Evolutionary conservation across 2,797 vertebrate genomes (phyloP), one percentile per base, ranked within the genome.

Genomic region (Poeciliopsis infans): DNA sequence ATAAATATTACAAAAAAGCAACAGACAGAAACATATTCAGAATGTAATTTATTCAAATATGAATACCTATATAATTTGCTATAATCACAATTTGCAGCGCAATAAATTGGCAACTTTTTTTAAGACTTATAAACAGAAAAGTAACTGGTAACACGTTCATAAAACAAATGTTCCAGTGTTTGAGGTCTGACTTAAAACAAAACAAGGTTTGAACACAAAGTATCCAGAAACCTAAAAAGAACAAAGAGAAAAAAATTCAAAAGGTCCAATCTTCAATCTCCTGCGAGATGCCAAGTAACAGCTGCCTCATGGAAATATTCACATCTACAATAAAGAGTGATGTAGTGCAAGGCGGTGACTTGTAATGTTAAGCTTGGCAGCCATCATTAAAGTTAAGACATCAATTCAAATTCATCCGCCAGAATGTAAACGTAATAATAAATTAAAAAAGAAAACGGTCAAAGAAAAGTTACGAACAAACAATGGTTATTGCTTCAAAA

Each of bases 401-500:
- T 43, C 51, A 7, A 43, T 79, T 68, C 16, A 76, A 75, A 75
- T 31, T 51, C 43, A 71, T 41, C 33, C 10, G 43, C 5, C 55
- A 33, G 15, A 76, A 78, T 10, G 76, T 43, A 84, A 68, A 79
- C 61, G n/a, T 79, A 3, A 83, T 61, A 80, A 77, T 10, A 76
- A n/a, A 73, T 36, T 20, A 25, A n/a, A 49, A 51, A 4, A 13
- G 72, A 84, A 13, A 75, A 83, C 49, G 51, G 57, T 15, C 61
- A 74, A 1, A 33, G 84, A 79, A 77, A 73, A 72, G 85, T 87
- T 72, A 79, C 36, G 18, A 15, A 83, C 36, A 83, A n/a, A 86
- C 68, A 80, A 85, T 82, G 78, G 69, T 93, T 93, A 92, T 94
- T 94, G 92, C 92, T 92, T 85, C 80, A 85, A 85, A 82, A 75